These are phyloP conservation scores for Phoenicopterus ruber DNA, from an alignment of 2,113 vertebrate genomes.

Conservation along the genomic window DNA sequence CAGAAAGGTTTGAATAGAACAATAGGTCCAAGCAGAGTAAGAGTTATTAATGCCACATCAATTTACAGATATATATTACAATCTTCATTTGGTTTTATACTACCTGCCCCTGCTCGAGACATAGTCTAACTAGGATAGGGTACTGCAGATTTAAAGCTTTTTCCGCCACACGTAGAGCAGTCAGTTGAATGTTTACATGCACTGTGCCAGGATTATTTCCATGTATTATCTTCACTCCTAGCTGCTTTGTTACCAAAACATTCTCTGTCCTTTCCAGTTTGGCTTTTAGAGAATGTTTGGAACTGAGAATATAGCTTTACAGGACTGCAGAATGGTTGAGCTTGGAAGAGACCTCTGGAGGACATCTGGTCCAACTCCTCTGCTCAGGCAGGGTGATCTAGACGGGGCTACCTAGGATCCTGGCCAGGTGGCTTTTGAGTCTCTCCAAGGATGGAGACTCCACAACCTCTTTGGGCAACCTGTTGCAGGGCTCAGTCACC, in stretches of 20 bases:
- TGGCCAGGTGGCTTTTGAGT: background rate
- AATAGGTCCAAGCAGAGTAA: constrained; percentile 8
- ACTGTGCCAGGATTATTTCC: background rate
- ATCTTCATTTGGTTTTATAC: constrained; percentile 5
- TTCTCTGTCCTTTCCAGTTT: background rate
- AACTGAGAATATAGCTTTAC: background rate
- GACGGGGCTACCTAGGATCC: background rate
- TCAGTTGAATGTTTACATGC: background rate
- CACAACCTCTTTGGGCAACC: background rate
- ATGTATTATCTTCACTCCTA: background rate
- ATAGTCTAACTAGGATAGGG: background rate
- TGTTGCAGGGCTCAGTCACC: background rate
- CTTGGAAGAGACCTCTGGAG: background rate
- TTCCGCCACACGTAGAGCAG: background rate
- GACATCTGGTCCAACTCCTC: background rate
- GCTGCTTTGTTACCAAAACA: background rate
- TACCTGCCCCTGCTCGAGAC: background rate
- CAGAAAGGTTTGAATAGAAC: constrained; percentile 39
- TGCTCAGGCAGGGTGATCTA: background rate
- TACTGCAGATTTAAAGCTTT: background rate
- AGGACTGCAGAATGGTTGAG: background rate
- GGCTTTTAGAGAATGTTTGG: background rate
- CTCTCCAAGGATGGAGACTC: background rate
- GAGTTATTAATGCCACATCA: constrained; percentile 20
- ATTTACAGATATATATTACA: constrained; percentile 1